Evolutionary conservation across 2,797 vertebrate species (phyloP), one percentile per base, ranked within the genome.

Genomic region (Mus caroli): DNA sequence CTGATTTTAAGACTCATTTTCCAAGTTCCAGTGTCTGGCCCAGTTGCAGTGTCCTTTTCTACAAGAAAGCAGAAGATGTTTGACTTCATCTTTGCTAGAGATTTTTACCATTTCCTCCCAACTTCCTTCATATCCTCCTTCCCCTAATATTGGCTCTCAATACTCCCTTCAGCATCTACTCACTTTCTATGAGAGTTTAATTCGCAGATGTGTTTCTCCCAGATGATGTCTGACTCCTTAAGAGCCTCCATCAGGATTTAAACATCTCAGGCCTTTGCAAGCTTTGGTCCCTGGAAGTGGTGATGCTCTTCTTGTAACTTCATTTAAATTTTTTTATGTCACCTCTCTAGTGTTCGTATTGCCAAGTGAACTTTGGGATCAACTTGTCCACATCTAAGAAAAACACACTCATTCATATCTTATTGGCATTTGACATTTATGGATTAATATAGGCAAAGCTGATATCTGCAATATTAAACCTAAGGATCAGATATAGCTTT

Each of bases 31-130:
- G n/a, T 60, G 52, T 62, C 90, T 73, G 20, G 60, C 50, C 58
- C 9, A n/a, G 37, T 40, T 86, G 88, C 46, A 46, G 46, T 64
- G 94, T 46, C 80, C 69, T 96, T 84, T 78, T 67, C 24, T 88
- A 14, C 37, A 78, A 58, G 31, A 19, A 56, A 26, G 34, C 37
- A 88, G 56, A 69, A 26, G 28, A 56, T 6, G 73, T 43, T 67
- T 22, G 75, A 28, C 9, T 50, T 87, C 76, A 37, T 52, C 43
- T 79, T 58, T 86, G 40, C 14, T 93, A 6, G 76, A 34, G 62
- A 34, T 19, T 20, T 28, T 58, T 50, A 80, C 43, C 13, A 12
- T 43, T 82, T 6, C 58, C 50, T 50, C 54, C 22, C 76, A 82
- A 22, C 54, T 69, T 31, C 40, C 76, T 82, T 73, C 75, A 62